These are phyloP conservation scores for Achatina immaculata DNA, from an alignment of 1,140 invertebrate genomes.

Conservation along the genomic window DNA sequence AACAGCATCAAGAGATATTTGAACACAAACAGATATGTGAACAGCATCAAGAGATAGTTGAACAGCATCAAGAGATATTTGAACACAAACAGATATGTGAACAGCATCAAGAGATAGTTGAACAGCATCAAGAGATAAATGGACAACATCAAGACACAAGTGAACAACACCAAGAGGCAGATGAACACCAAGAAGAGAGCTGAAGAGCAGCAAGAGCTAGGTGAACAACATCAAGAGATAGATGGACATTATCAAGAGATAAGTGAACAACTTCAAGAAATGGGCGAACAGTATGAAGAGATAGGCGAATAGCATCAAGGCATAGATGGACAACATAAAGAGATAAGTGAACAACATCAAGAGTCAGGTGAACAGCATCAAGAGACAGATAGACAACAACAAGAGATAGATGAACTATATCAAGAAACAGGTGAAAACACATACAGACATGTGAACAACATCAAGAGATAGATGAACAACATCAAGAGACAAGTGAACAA, in stretches of 20 bases:
- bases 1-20: too few species aligned
- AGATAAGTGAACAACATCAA: neutral
- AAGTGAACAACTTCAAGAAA: neutral
- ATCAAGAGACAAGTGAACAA: neutral
- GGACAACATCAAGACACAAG: too few species aligned
- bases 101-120: too few species aligned
- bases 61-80: too few species aligned
- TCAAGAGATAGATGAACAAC: neutral
- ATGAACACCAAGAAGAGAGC: conserved; percentile 23
- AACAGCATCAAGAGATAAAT: too few species aligned
- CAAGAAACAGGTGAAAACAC: neutral
- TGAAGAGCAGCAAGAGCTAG: conserved; percentile 2
- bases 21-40: too few species aligned
- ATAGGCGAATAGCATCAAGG: too few species aligned
- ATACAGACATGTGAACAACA: neutral
- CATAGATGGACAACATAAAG: neutral
- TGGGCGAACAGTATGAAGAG: neutral
- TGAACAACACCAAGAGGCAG: neutral
- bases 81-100: too few species aligned
- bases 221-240: neutral
- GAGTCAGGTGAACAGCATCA: neutral
- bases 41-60: too few species aligned
- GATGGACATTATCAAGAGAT: neutral
- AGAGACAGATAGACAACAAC: too few species aligned
- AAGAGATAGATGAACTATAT: too few species aligned